Percentiles rank a stretch among this genome's conserved stretches.
Evolutionary conservation across 2,888 invertebrate genomes (phyloP).

Genomic region (Bellardia pandia): DNA sequence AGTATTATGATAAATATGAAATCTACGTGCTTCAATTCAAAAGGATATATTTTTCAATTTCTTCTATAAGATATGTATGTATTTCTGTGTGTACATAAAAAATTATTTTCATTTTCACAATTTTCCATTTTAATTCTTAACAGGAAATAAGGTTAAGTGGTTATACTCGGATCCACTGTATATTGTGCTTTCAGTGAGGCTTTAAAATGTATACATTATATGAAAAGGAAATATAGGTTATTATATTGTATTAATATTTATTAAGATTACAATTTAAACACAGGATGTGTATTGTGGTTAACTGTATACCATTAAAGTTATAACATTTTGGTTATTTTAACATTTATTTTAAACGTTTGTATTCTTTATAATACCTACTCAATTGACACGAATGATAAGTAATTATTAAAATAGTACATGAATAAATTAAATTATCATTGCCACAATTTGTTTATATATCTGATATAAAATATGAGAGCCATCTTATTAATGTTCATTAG

Average conservation of each 20-base stretch:
- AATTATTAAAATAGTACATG: too few relatives aligned
- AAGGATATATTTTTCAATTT: constrained; percentile 21
- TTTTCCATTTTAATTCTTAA: constrained; percentile 1
- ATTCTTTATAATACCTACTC: too few relatives aligned
- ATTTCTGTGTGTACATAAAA: neutral
- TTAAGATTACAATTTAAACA: neutral
- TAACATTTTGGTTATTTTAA: neutral
- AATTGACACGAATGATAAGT: too few relatives aligned
- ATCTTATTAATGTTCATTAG: too few relatives aligned
- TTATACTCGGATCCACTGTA: neutral
- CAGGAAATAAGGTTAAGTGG: constrained; percentile 32
- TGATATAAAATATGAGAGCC: too few relatives aligned
- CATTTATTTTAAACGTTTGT: too few relatives aligned
- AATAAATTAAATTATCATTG: too few relatives aligned
- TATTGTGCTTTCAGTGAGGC: neutral
- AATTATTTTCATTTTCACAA: neutral
- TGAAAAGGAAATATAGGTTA: neutral
- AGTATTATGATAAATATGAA: constrained; percentile 28
- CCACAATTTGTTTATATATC: too few relatives aligned
- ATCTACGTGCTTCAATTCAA: constrained; percentile 57
- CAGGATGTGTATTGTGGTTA: neutral
- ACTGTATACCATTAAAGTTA: neutral
- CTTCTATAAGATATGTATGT: neutral
- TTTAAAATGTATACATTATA: constrained; percentile 9
- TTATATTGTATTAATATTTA: constrained; percentile 4